Percentiles rank a stretch among this genome's conserved stretches.
phyloP scores from a whole-genome alignment of 1,140 invertebrate genomes.

The Drepana arcuata region DNA sequence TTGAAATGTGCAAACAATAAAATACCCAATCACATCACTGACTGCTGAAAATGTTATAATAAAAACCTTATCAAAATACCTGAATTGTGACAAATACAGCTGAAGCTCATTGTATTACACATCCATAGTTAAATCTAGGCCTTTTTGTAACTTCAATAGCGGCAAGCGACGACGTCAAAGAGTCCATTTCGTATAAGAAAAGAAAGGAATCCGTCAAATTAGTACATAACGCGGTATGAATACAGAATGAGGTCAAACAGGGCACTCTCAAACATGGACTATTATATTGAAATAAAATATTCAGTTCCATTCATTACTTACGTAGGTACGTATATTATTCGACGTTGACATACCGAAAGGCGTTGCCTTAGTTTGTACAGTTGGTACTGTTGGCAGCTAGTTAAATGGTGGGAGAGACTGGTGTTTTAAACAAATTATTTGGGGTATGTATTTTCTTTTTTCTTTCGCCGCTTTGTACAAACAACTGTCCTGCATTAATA shows the following conservation, averaged over 20 bases:
- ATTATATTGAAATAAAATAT: constrained; percentile 63
- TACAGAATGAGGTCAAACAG: constrained; percentile 65
- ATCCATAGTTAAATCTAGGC: no score
- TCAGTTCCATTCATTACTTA: constrained; percentile 58
- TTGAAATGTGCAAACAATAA: no score
- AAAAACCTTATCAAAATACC: no score
- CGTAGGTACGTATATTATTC: constrained; percentile 38
- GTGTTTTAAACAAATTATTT: constrained; percentile 26
- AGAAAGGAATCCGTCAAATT: constrained; percentile 46
- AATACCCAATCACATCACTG: no score
- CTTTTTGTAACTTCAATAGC: constrained; percentile 14
- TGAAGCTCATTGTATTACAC: no score
- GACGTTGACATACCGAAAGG: constrained; percentile 45
- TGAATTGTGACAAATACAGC: no score
- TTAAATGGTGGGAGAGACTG: constrained; percentile 15
- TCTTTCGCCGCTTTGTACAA: constrained; percentile 11
- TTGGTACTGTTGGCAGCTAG: constrained; percentile 41
- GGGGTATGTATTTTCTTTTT: constrained; percentile 15
- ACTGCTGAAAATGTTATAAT: no score
- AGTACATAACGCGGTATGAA: constrained; percentile 61
- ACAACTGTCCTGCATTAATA: no score
- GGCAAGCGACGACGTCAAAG: constrained; percentile 29
- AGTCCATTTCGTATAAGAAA: constrained; percentile 30
- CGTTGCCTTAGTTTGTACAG: constrained; percentile 53
- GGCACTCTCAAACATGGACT: constrained; percentile 54